Percentiles rank a stretch among this genome's conserved stretches.
Conservation (phyloP, 2,888 invertebrate genomes). For the Sarcophaga subvicina region DNA sequence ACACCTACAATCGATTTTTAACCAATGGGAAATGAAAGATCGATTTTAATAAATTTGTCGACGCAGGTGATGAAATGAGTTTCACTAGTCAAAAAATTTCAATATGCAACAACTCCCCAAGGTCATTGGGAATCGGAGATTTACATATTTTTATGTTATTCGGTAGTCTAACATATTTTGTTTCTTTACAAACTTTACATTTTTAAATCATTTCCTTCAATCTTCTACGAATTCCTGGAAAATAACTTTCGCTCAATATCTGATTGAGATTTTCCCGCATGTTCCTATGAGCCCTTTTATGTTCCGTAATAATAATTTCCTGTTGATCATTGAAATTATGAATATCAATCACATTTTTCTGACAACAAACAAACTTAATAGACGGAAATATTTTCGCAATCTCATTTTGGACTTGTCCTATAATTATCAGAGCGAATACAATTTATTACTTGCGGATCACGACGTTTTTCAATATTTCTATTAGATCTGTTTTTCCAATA, state of each 20-base stretch:
- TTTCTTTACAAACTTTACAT: neutral
- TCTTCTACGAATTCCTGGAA: neutral
- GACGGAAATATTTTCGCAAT: neutral
- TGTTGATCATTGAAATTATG: neutral
- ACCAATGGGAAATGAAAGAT: too few relatives aligned
- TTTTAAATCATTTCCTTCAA: neutral
- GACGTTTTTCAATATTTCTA: neutral
- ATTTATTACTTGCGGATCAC: neutral
- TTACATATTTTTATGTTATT: neutral
- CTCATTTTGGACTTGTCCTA: neutral
- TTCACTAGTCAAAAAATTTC: neutral
- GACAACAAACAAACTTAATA: neutral
- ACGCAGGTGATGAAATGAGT: too few relatives aligned
- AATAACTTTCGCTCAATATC: neutral
- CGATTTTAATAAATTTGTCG: too few relatives aligned
- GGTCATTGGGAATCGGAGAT: neutral
- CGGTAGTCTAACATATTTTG: neutral
- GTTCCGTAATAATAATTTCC: neutral
- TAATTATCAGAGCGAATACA: neutral
- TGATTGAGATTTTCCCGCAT: neutral
- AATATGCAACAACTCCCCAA: neutral
- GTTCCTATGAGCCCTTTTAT: neutral
- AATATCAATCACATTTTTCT: neutral
- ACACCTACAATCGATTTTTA: too few relatives aligned
- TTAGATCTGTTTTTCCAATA: neutral